Percentiles rank a stretch among this genome's conserved stretches.
Evolutionary conservation across 2,888 invertebrate genomes (phyloP).

Genomic region (Buathra laborator): DNA sequence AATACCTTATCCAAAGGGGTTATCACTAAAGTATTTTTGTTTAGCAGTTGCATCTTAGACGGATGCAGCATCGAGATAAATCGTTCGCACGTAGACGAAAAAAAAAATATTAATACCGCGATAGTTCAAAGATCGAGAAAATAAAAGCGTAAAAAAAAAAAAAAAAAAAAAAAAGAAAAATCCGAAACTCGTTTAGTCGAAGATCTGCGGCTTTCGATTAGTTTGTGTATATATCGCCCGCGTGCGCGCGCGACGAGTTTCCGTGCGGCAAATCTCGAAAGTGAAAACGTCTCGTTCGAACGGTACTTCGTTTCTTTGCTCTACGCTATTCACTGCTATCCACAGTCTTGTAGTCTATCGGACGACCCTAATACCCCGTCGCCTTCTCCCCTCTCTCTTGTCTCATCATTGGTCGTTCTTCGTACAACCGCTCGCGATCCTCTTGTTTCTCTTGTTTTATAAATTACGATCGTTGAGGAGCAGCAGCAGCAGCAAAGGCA

Average conservation of each 20-base stretch:
- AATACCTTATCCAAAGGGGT: no score
- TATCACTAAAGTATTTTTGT: no score
- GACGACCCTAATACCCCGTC: background rate
- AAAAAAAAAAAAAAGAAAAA: slow-evolving; percentile 25
- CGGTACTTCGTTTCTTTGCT: slow-evolving; percentile 71
- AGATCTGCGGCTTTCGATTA: slow-evolving; percentile 49
- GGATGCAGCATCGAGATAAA: no score
- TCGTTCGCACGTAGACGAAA: no score
- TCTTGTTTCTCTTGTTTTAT: slow-evolving; percentile 72
- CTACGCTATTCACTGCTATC: slow-evolving; percentile 20
- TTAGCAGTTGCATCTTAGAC: no score
- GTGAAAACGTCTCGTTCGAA: slow-evolving; percentile 78
- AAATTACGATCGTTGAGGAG: slow-evolving; percentile 72
- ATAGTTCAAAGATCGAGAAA: background rate
- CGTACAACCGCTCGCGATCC: slow-evolving; percentile 23
- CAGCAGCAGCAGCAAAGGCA: background rate
- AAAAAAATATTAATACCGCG: no score
- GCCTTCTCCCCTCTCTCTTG: background rate
- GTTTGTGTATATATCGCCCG: background rate
- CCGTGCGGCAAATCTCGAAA: slow-evolving; percentile 72
- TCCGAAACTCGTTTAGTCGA: background rate
- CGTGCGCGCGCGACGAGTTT: slow-evolving; percentile 33
- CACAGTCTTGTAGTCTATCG: slow-evolving; percentile 9
- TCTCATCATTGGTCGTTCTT: slow-evolving; percentile 13
- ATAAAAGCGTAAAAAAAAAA: slow-evolving; percentile 8